A percentile compares a stretch with the other conserved stretches of the same genome.
These are phyloP conservation scores for Emys orbicularis DNA, from an alignment of 2,797 vertebrate genomes.

Conservation along the genomic window DNA sequence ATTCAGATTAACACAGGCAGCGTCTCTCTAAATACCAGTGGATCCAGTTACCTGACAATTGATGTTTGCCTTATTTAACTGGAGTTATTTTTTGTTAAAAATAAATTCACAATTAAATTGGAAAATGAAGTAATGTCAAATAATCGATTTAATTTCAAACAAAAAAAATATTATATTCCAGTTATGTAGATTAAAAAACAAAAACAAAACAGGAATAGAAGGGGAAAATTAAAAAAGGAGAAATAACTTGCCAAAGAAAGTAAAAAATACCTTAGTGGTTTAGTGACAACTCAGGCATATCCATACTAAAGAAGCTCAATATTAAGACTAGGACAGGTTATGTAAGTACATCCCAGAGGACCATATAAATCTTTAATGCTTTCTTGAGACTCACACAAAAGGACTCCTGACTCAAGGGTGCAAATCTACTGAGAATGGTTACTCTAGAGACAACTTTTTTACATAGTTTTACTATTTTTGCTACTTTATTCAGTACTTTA, in stretches of 20 bases:
- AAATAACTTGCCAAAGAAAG: background rate
- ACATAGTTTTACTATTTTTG: background rate
- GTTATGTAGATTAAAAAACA: background rate
- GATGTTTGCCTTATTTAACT: background rate
- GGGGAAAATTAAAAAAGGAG: background rate
- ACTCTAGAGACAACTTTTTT: background rate
- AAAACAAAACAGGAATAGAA: background rate
- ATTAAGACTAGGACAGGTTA: background rate
- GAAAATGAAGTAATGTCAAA: background rate
- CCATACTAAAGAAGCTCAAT: background rate
- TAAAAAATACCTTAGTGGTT: background rate
- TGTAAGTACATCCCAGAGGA: background rate
- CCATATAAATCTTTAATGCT: background rate
- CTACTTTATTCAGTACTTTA: background rate
- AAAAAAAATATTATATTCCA: background rate
- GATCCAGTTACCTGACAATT: background rate
- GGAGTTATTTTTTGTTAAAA: background rate
- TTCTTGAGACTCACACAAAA: background rate
- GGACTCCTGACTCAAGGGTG: background rate
- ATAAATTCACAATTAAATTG: background rate
- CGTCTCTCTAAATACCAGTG: background rate
- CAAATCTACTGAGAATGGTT: background rate
- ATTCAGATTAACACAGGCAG: background rate
- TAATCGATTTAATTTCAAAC: background rate
- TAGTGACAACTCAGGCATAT: background rate